Conservation (phyloP, 2,888 invertebrate species). For the Spilosoma lubricipeda region DNA sequence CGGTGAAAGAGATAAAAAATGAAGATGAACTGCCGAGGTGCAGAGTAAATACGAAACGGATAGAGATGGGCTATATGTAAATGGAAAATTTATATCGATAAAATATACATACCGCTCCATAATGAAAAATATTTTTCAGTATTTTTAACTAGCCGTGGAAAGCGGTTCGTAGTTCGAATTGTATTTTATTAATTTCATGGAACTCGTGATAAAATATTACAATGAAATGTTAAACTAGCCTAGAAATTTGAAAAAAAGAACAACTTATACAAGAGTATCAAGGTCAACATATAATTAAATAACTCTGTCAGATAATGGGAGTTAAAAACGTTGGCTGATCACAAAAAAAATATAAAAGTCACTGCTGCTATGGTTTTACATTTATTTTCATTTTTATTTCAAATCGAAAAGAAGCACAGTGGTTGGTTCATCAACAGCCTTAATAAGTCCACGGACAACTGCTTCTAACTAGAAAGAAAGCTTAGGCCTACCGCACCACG, state of each 20-base stretch:
- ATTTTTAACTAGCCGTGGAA: not conserved
- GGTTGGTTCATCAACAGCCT: too few relatives aligned
- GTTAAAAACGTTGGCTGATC: not conserved
- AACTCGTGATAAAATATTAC: too few relatives aligned
- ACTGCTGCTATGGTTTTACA: too few relatives aligned
- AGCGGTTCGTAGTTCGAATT: too few relatives aligned
- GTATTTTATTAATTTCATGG: too few relatives aligned
- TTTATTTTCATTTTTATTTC: too few relatives aligned
- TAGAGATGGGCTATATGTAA: conserved; percentile 57
- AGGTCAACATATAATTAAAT: not conserved
- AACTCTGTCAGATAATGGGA: not conserved
- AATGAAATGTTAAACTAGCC: not conserved
- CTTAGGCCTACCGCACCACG: too few relatives aligned
- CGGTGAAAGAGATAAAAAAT: conserved; percentile 84
- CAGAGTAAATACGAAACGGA: conserved; percentile 82
- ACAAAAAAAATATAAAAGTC: not conserved
- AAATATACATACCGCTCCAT: not conserved
- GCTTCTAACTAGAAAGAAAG: too few relatives aligned
- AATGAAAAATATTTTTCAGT: not conserved
- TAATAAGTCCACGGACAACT: too few relatives aligned
- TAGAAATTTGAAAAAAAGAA: not conserved
- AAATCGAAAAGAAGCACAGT: too few relatives aligned
- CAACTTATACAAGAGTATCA: not conserved
- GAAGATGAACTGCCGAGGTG: conserved; percentile 85
- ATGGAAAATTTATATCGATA: conserved; percentile 13